Evolutionary conservation across 35 echinoderm and acorn worm species (phyloP), one percentile per base, ranked within the genome.

Genomic region (Eucidaris tribuloides): DNA sequence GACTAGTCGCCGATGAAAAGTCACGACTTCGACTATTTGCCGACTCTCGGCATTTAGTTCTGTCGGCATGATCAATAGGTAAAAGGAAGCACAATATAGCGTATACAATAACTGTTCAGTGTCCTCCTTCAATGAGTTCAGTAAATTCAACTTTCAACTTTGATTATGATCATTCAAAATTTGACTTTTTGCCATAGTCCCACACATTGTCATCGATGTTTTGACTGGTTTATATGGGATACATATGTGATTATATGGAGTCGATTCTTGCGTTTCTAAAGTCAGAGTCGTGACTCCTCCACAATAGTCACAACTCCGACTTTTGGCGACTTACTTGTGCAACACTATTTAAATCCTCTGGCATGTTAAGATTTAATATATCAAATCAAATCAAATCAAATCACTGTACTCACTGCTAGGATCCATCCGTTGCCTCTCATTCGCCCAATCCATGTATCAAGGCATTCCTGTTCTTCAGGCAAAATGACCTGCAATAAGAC

Each of bases 391-490:
- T 19, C 55, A 58, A 1, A 15, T 1, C 55, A 7, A 0, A 58
- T 58, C 4, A 58, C 28, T 1, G 0, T 20, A 74, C 94, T 92
- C 79, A 97, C 94, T 97, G 19, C 70, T 76, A 7, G 82, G 86
- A 49, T 89, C 66, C 81, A 97, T 76, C 66, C 94, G 79, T 33
- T 92, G 81, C 59, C 38, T 32, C 34, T 97, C 94, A 35, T 89
- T 87, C 13, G 82, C 83, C 65, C n/a, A n/a, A 78, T 89, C 77
- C 83, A 89, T 4, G 50, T 22, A 35, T 86, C 86, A 28, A 97
- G 46, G 77, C 94, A 97, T 15, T 97, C 34, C 49, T 97, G 81
- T 48, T 97, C 76, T 57, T 86, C 90, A 22, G 85, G 79, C 3
- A 87, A 48, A 48, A 97, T 71, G 34, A 97, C 45, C 94, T 97